A percentile compares a stretch with the other conserved stretches of the same genome.
Conservation (phyloP, 2,797 vertebrate genomes). For the Rhabdomys pumilio region DNA sequence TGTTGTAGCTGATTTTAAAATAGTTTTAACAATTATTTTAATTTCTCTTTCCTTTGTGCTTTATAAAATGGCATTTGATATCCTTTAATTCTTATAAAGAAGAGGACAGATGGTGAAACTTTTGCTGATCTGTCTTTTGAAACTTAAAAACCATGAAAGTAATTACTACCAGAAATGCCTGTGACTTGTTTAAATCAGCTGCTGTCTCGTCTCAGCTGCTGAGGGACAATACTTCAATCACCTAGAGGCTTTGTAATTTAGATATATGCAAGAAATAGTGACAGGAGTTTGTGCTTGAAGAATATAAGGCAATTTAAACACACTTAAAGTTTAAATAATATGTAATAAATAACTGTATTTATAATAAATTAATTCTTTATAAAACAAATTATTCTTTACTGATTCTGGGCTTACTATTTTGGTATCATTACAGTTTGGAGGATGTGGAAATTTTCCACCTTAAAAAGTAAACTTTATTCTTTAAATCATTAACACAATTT, state of each 20-base stretch:
- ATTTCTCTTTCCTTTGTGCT: constrained; percentile 21
- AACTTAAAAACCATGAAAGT: constrained; percentile 68
- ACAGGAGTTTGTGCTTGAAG: constrained; percentile 43
- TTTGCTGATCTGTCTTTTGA: not conserved
- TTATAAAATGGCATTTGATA: constrained; percentile 24
- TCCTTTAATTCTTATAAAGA: constrained; percentile 55
- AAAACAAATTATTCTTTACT: constrained; percentile 49
- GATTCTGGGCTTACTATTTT: constrained; percentile 70
- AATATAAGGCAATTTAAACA: constrained; percentile 57
- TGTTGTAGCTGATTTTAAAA: constrained; percentile 60
- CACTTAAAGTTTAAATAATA: not conserved
- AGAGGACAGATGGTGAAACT: constrained; percentile 23
- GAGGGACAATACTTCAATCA: constrained; percentile 85
- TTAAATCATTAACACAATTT: constrained; percentile 24
- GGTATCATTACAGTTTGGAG: constrained; percentile 59
- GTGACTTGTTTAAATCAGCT: constrained; percentile 75
- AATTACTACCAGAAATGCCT: constrained; percentile 72
- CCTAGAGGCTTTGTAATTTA: constrained; percentile 74
- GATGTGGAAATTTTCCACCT: constrained; percentile 47
- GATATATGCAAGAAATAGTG: constrained; percentile 29
- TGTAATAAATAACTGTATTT: constrained; percentile 10
- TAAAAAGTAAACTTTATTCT: constrained; percentile 66
- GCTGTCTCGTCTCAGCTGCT: constrained; percentile 67
- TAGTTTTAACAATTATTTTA: constrained; percentile 57
- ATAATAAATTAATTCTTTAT: constrained; percentile 58